These are phyloP conservation scores for Lepidonotus clava DNA, from an alignment of 2,888 invertebrate species.

Conservation along the genomic window DNA sequence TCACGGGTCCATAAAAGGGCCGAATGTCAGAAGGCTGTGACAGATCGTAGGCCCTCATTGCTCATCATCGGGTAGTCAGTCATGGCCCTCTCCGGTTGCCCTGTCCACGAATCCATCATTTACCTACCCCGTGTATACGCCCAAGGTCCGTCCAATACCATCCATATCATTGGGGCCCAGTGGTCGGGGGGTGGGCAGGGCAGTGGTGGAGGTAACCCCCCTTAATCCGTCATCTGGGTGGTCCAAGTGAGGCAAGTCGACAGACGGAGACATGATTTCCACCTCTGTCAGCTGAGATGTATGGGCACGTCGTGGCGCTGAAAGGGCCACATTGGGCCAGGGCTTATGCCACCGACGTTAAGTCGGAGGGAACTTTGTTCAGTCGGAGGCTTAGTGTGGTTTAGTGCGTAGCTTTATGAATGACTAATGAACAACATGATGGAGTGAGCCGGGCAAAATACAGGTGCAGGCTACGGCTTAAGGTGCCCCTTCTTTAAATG, in stretches of 20 bases:
- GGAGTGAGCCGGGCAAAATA: no score
- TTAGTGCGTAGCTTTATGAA: no score
- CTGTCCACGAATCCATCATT: neutral
- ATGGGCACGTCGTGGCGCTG: neutral
- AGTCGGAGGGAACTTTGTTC: no score
- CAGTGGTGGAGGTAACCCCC: neutral
- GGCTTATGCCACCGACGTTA: no score
- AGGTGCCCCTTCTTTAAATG: no score
- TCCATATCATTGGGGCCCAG: neutral
- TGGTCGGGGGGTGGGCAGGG: neutral
- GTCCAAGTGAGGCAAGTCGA: neutral
- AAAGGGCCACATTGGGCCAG: no score
- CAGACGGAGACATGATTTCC: neutral
- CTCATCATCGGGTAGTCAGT: neutral
- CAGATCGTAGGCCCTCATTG: no score
- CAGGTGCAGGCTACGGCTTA: no score
- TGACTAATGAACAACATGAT: no score
- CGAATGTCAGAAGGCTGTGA: no score
- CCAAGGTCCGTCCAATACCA: neutral
- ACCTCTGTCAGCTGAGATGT: neutral
- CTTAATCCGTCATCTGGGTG: neutral
- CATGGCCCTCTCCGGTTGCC: neutral
- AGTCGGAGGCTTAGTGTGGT: no score
- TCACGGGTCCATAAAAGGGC: no score
- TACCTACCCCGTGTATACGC: neutral